phyloP scores from a whole-genome alignment of 2,797 vertebrate genomes.

The Naso thynnoides region DNA sequence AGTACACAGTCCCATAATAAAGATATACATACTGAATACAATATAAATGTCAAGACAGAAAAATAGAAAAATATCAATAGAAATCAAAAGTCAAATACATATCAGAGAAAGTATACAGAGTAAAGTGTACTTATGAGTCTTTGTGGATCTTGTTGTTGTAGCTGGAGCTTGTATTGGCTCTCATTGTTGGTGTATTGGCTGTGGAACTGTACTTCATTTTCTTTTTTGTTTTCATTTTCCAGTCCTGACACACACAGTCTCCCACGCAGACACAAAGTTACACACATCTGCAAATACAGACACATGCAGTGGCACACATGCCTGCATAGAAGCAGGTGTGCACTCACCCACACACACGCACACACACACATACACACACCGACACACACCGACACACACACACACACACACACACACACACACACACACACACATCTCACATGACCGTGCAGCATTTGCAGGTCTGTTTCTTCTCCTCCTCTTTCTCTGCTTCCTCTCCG shows the following conservation, averaged over 20 bases:
- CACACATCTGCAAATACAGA: conserved; percentile 18
- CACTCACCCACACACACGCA: conserved; percentile 35
- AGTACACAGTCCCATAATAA: conserved; percentile 88
- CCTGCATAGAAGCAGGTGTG: conserved; percentile 48
- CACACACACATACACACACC: background rate
- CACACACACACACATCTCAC: conserved; percentile 81
- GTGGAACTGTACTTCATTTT: conserved; percentile 68
- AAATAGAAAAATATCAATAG: conserved; percentile 90
- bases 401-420: conserved; percentile 26
- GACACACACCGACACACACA: conserved; percentile 26
- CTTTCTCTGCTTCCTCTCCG: conserved; percentile 84
- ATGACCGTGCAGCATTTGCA: conserved; percentile 97
- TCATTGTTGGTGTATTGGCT: conserved; percentile 72
- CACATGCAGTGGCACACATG: conserved; percentile 63
- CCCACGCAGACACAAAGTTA: conserved; percentile 17
- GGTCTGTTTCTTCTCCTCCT: conserved; percentile 91
- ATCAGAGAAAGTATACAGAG: conserved; percentile 81
- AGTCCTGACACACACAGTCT: conserved; percentile 64
- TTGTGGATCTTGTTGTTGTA: conserved; percentile 72
- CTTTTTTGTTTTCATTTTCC: conserved; percentile 29
- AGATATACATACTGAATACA: conserved; percentile 85
- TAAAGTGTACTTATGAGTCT: conserved; percentile 79
- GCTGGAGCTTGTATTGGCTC: conserved; percentile 75
- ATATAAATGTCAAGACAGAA: conserved; percentile 88
- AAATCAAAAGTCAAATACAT: conserved; percentile 86